Conservation (phyloP, 2,113 vertebrate species). For the Chascanopsetta lugubris region DNA sequence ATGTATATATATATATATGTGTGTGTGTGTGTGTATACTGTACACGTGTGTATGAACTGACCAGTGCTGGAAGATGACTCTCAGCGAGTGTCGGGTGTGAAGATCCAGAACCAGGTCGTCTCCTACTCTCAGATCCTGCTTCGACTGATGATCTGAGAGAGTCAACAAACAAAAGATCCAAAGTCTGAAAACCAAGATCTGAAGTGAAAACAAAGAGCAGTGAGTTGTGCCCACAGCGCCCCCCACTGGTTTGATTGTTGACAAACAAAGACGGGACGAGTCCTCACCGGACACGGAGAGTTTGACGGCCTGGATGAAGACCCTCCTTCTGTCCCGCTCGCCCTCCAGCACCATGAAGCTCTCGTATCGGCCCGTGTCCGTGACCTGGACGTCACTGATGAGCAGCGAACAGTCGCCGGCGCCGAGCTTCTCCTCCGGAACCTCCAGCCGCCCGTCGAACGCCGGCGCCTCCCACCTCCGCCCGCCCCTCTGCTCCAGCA, state of each 20-base stretch:
- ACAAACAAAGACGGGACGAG: background rate
- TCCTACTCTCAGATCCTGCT: constrained; percentile 15
- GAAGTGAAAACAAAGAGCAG: no score
- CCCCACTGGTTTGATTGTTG: background rate
- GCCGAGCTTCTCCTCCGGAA: constrained; percentile 45
- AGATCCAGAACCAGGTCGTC: constrained; percentile 68
- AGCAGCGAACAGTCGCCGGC: constrained; percentile 75
- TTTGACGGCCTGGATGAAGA: constrained; percentile 70
- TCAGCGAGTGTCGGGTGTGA: constrained; percentile 48
- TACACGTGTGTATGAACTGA: constrained; percentile 36
- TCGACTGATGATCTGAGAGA: constrained; percentile 62
- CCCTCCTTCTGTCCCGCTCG: background rate
- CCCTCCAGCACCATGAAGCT: constrained; percentile 70
- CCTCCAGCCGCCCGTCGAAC: constrained; percentile 45
- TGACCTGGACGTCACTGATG: constrained; percentile 67
- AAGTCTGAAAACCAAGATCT: no score
- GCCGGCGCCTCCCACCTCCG: constrained; percentile 38
- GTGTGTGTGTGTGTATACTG: no score
- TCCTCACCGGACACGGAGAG: constrained; percentile 55
- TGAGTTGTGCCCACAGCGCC: no score
- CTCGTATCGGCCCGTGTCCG: constrained; percentile 71
- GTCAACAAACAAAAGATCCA: no score
- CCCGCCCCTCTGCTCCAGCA: constrained; percentile 65
- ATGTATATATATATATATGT: background rate
- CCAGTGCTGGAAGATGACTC: constrained; percentile 69